Percentiles rank a stretch among this genome's conserved stretches.
Conservation (phyloP, 2,113 vertebrate genomes). For the Ariopsis seemanni region DNA sequence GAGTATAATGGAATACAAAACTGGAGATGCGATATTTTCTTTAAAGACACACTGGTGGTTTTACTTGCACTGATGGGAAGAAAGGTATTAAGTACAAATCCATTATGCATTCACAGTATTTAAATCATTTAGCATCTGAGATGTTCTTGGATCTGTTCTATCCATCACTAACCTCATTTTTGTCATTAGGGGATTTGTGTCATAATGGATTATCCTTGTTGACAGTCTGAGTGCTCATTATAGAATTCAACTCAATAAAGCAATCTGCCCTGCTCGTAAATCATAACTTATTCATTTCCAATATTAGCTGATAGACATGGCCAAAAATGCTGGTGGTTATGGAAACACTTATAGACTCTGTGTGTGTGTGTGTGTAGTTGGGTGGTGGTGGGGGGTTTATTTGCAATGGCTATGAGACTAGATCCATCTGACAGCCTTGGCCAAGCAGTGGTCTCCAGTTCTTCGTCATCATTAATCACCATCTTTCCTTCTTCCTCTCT, state of each 20-base stretch:
- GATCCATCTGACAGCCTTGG: constrained; percentile 41
- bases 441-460: constrained; percentile 26
- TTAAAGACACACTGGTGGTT: background rate
- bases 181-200: constrained; percentile 40
- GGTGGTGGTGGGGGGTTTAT: constrained; percentile 26
- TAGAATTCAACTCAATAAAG: constrained; percentile 21
- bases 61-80: constrained; percentile 1
- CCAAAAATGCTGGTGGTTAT: constrained; percentile 18
- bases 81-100: constrained; percentile 16
- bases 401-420: constrained; percentile 40
- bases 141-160: constrained; percentile 27
- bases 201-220: constrained; percentile 37
- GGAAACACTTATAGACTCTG: background rate
- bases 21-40: background rate
- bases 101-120: constrained; percentile 21
- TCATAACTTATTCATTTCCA: constrained; percentile 26
- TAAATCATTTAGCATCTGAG: constrained; percentile 30
- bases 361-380: constrained; percentile 20
- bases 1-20: background rate
- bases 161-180: constrained; percentile 32
- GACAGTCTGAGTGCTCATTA: constrained; percentile 36
- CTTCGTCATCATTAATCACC: constrained; percentile 48
- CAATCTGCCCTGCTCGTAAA: constrained; percentile 4
- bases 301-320: constrained; percentile 32
- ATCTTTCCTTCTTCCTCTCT: constrained; percentile 20